Conservation (phyloP, 1,140 invertebrate genomes). For the Drosophila mayri region DNA sequence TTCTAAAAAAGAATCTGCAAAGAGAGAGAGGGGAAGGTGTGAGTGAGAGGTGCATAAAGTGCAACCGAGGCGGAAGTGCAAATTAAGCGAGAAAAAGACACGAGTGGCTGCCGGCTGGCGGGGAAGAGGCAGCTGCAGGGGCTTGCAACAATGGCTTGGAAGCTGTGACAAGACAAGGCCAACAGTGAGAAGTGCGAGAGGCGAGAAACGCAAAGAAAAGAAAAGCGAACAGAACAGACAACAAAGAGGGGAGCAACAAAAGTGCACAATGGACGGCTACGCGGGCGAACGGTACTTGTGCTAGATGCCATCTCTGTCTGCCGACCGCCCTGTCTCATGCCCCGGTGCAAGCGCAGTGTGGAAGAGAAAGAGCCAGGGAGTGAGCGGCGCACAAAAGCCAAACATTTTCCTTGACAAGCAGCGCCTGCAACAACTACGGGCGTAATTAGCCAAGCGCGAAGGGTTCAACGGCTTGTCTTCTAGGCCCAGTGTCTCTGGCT, state of each 20-base stretch:
- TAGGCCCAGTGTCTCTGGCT: slow-evolving; percentile 4
- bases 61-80: slow-evolving; percentile 63
- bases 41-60: slow-evolving; percentile 14
- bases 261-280: slow-evolving; percentile 39
- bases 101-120: slow-evolving; percentile 32
- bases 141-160: slow-evolving; percentile 43
- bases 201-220: slow-evolving; percentile 14
- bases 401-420: slow-evolving; percentile 52
- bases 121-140: slow-evolving; percentile 31
- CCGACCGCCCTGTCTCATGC: slow-evolving; percentile 6
- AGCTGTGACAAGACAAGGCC: slow-evolving; percentile 50
- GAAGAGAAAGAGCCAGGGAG: slow-evolving; percentile 38
- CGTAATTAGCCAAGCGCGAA: slow-evolving; percentile 76
- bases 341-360: slow-evolving; percentile 9
- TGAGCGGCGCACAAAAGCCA: slow-evolving; percentile 51
- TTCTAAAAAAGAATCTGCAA: slow-evolving; percentile 32
- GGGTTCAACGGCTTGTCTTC: slow-evolving; percentile 65
- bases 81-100: slow-evolving; percentile 66
- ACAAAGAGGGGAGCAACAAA: slow-evolving; percentile 62
- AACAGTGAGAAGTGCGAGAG: slow-evolving; percentile 25
- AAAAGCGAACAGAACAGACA: slow-evolving; percentile 60
- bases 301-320: slow-evolving; percentile 43
- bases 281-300: slow-evolving; percentile 51
- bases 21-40: slow-evolving; percentile 12
- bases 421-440: slow-evolving; percentile 20